phyloP scores from a whole-genome alignment of 1,140 invertebrate genomes.

The Pentalonia nigronervosa region DNA sequence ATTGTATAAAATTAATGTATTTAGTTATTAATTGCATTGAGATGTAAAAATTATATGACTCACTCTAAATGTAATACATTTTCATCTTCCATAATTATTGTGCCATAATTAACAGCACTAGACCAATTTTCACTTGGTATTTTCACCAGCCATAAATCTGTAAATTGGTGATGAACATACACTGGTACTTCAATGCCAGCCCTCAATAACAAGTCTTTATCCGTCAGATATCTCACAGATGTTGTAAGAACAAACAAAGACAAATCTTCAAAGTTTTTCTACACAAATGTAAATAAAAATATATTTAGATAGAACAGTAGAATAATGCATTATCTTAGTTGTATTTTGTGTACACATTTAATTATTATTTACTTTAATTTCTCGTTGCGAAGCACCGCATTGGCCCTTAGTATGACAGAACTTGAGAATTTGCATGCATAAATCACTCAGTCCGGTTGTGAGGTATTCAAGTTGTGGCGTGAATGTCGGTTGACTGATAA shows the following conservation, averaged over 20 bases:
- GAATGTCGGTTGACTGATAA: constrained; percentile 25
- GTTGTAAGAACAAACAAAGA: not conserved
- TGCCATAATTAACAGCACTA: not conserved
- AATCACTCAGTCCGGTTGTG: not conserved
- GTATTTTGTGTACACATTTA: not conserved
- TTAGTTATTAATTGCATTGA: not conserved
- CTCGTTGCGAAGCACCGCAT: constrained; percentile 25
- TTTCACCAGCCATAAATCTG: constrained; percentile 27
- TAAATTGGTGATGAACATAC: not conserved
- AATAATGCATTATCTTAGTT: not conserved
- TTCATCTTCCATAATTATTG: not conserved
- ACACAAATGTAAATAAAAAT: not conserved
- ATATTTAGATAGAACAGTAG: not conserved
- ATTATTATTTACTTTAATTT: constrained; percentile 33
- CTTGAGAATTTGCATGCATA: not conserved
- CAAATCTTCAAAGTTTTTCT: constrained; percentile 25
- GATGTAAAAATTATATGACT: not conserved
- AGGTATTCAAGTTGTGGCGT: not conserved
- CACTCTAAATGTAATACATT: not conserved
- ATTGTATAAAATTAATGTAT: not conserved
- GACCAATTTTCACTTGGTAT: not conserved
- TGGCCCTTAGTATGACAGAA: constrained; percentile 16
- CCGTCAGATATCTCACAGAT: not conserved
- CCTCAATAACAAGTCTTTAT: not conserved
- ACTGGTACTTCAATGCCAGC: constrained; percentile 18